Evolutionary conservation across 2,797 vertebrate species (phyloP).

Genomic region (Cottoperca gobio): DNA sequence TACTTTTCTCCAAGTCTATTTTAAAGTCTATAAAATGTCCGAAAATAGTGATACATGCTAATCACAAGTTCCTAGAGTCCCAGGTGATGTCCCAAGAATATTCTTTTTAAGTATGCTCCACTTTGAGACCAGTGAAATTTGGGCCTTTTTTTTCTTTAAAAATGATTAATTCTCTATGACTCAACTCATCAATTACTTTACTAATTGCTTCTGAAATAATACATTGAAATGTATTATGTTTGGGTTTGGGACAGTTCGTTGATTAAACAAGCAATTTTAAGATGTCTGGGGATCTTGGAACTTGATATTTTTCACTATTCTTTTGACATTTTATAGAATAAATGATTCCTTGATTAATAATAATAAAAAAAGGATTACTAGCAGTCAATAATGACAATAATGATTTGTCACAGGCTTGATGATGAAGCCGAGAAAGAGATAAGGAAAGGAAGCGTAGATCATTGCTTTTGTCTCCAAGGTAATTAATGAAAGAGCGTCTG

Average conservation of each 20-base stretch:
- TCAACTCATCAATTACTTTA: not conserved
- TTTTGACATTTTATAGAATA: not conserved
- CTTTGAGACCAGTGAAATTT: not conserved
- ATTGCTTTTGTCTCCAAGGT: constrained; percentile 58
- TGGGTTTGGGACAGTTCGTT: not conserved
- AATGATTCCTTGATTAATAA: not conserved
- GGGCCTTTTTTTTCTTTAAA: not conserved
- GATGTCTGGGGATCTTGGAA: not conserved
- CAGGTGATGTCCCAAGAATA: not conserved
- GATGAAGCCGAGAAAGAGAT: constrained; percentile 15
- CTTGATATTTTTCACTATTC: not conserved
- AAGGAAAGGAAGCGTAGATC: constrained; percentile 18
- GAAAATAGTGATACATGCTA: not conserved
- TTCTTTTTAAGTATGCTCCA: not conserved
- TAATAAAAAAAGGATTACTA: not conserved
- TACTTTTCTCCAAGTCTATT: too few relatives aligned
- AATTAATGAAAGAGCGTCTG: constrained; percentile 32
- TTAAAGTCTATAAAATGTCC: not conserved
- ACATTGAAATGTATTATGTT: not conserved
- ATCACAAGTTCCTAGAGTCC: not conserved
- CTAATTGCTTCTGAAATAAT: not conserved
- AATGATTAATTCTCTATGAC: not conserved
- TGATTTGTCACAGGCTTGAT: constrained; percentile 10
- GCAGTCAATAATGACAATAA: not conserved
- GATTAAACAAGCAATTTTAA: not conserved